Evolutionary conservation across 2,888 invertebrate species (phyloP).

Genomic region (Hirtodrosophila confusa): DNA sequence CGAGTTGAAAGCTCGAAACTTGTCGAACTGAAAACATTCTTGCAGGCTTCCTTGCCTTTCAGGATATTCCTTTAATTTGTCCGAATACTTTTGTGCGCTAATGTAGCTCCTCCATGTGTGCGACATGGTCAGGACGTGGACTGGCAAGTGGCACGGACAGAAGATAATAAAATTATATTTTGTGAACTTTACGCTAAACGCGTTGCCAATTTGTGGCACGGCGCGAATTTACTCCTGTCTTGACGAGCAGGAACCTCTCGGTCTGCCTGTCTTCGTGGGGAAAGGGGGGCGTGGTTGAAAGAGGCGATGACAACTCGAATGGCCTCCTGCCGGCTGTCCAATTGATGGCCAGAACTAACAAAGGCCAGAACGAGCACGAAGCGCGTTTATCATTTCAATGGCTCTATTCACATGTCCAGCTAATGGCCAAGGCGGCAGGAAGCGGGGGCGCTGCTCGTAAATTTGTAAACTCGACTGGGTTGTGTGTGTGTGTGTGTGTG

Average conservation of each 20-base stretch:
- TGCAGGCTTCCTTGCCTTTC: no score
- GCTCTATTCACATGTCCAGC: conserved; percentile 55
- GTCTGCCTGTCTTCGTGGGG: neutral
- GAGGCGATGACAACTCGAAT: conserved; percentile 23
- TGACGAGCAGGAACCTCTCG: neutral
- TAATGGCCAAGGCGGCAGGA: conserved; percentile 31
- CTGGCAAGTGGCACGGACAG: neutral
- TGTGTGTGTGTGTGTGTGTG: neutral
- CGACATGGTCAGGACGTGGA: neutral
- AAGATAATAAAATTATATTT: conserved; percentile 53
- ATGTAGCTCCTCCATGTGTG: no score
- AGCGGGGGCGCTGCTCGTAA: conserved; percentile 50
- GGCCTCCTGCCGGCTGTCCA: neutral
- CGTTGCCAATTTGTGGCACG: conserved; percentile 34
- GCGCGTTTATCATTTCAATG: conserved; percentile 59
- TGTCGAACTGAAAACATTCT: no score
- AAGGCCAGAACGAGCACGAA: conserved; percentile 3
- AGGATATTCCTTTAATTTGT: no score
- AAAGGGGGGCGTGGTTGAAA: conserved; percentile 8
- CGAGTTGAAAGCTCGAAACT: no score
- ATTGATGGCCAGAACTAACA: conserved; percentile 12
- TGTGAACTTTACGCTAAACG: conserved; percentile 32
- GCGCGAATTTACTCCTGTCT: conserved; percentile 18
- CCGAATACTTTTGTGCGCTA: no score
- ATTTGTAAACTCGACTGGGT: conserved; percentile 29